A percentile compares a stretch with the other conserved stretches of the same genome.
Evolutionary conservation across 2,113 vertebrate genomes (phyloP).

Genomic region (Neolamprologus brichardi): DNA sequence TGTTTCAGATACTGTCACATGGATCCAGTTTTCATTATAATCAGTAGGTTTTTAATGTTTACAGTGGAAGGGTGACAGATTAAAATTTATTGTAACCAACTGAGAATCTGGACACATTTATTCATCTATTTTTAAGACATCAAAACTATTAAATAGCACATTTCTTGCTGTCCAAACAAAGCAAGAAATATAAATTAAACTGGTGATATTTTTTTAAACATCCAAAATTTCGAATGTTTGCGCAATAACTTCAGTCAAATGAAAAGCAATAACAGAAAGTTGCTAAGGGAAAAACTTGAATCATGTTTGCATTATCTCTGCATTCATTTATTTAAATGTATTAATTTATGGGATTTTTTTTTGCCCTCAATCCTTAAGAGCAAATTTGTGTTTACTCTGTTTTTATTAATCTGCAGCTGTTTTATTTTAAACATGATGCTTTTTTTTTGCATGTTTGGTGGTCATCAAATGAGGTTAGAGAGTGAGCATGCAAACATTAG

Average conservation of each 20-base stretch:
- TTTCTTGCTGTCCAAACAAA: neutral
- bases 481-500: neutral
- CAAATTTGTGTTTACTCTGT: neutral
- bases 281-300: neutral
- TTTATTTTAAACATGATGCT: neutral
- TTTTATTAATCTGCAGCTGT: neutral
- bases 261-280: neutral
- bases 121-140: neutral
- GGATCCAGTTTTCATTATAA: neutral
- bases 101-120: neutral
- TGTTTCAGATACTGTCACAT: neutral
- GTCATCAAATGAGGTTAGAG: neutral
- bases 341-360: neutral
- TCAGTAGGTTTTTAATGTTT: neutral
- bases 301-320: neutral
- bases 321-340: neutral
- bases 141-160: neutral
- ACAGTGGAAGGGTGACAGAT: neutral
- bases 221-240: neutral
- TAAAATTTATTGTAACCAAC: neutral
- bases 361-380: rapidly evolving
- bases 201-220: neutral
- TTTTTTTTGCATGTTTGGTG: neutral
- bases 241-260: neutral
- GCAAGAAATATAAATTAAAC: neutral